A percentile compares a stretch with the other conserved stretches of the same genome.
Evolutionary conservation across 1,140 invertebrate species (phyloP).

Genomic region (Rhopalosiphum maidis): DNA sequence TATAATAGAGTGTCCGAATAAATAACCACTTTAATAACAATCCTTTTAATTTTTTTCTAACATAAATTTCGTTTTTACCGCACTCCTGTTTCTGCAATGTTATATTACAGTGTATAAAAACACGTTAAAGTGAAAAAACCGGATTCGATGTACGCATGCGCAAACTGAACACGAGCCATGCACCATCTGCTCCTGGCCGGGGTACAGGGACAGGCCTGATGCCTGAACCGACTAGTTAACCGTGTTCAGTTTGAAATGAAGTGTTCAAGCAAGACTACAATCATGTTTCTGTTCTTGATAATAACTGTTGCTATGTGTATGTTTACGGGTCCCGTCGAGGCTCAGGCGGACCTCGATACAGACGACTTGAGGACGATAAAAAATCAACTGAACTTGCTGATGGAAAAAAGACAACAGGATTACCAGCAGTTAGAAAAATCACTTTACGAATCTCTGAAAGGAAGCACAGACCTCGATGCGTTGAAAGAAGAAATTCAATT

Average conservation of each 20-base stretch:
- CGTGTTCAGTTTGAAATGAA: conserved; percentile 38
- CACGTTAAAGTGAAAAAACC: conserved; percentile 26
- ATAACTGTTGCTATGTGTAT: background rate
- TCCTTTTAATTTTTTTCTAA: background rate
- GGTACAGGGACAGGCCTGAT: background rate
- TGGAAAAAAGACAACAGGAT: conserved; percentile 50
- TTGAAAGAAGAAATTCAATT: conserved; percentile 47
- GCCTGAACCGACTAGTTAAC: background rate
- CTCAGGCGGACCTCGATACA: background rate
- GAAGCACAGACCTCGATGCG: background rate
- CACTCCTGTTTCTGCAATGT: conserved; percentile 13
- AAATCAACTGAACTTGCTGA: conserved; percentile 46
- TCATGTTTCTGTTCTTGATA: conserved; percentile 14
- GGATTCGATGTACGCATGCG: conserved; percentile 37
- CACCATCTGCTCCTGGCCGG: conserved; percentile 36
- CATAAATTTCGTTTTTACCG: background rate
- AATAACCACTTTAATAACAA: conserved; percentile 42
- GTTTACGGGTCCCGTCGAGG: background rate
- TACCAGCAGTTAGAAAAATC: conserved; percentile 53
- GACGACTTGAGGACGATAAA: conserved; percentile 27
- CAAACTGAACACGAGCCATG: background rate
- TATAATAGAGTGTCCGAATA: background rate
- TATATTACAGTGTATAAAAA: background rate
- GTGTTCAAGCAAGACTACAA: background rate
- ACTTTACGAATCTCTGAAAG: conserved; percentile 18